Evolutionary conservation across 2,797 vertebrate genomes (phyloP), one percentile per base, ranked within the genome.

Genomic region (Rhinoraja longicauda): DNA sequence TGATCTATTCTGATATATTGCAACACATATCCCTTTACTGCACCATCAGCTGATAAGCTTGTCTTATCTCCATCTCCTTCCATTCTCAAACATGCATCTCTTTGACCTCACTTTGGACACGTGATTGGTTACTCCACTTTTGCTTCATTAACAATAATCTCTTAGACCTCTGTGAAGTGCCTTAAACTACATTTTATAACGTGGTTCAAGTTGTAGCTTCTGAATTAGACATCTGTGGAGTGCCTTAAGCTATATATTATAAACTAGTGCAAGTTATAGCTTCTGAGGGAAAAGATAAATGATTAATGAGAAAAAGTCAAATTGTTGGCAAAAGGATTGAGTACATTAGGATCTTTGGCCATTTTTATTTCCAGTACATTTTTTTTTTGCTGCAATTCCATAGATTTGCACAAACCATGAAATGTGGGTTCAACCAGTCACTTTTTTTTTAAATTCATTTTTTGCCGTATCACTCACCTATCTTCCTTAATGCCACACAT

Each of bases 401-500:
- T 36, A 88, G 6, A 67, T 88, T 67, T 21, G n/a, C 84, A 36
- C n/a, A 88, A 67, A 82, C 53, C 29, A 5, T 67, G 62, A 57
- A 59, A 62, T 59, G 4, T 32, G 1, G 82, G 29, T 64, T 64
- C 15, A 73, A 45, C 36, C 2, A n/a, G 39, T 53, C 13, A 92
- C 6, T 73, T 2, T 73, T 57, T 92, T 73, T 70, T n/a, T n/a
- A n/a, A n/a, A 73, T 73, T 91, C 36, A 73, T 91, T 91, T 53
- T 72, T 72, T 26, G 32, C 8, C 73, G 24, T 19, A 73, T 67
- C 96, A 95, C 95, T 96, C 95, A 97, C 97, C 97, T 96, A 95
- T 97, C 96, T 95, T 96, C 96, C 95, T 96, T 97, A 95, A 96
- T 96, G 95, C 96, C 96, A 93, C 95, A 96, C 96, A 97, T 97